phyloP scores from a whole-genome alignment of 2,797 vertebrate genomes.

The Sebastes umbrosus region DNA sequence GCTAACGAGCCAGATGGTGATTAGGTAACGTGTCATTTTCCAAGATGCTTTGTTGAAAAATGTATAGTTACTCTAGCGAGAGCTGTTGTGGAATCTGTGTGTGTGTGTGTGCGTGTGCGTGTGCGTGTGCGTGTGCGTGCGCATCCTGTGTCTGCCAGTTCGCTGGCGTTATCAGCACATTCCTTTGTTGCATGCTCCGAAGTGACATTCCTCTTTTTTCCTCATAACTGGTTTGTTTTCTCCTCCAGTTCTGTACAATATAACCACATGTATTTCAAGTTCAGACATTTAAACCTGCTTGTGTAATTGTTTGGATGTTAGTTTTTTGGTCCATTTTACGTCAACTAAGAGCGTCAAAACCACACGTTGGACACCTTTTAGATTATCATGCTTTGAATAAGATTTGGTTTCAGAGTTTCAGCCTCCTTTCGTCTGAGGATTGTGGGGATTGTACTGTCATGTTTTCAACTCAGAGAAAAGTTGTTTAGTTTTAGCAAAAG shows the following conservation, averaged over 20 bases:
- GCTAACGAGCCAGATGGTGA: constrained; percentile 4
- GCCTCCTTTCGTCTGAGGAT: not conserved
- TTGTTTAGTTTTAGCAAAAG: constrained; percentile 30
- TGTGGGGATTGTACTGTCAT: not conserved
- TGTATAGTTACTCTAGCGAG: not conserved
- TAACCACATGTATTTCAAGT: not conserved
- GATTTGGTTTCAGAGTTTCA: not conserved
- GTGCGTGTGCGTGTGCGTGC: constrained; percentile 6
- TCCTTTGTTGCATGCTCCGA: constrained; percentile 48
- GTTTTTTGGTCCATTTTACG: not conserved
- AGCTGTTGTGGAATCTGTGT: not conserved
- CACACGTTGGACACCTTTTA: not conserved
- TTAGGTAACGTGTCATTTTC: not conserved
- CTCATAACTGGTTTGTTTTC: constrained; percentile 32
- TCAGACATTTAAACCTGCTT: constrained; percentile 14
- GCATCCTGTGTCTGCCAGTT: constrained; percentile 55
- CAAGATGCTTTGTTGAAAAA: constrained; percentile 8
- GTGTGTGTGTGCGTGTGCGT: not conserved
- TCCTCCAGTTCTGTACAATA: constrained; percentile 10
- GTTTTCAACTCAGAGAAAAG: constrained; percentile 25
- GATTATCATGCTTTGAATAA: not conserved
- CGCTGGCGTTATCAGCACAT: constrained; percentile 57
- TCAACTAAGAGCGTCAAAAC: not conserved
- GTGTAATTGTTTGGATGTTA: not conserved
- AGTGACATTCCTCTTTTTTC: constrained; percentile 47